phyloP scores from a whole-genome alignment of 2,797 vertebrate species.

The Sylvilagus floridanus region DNA sequence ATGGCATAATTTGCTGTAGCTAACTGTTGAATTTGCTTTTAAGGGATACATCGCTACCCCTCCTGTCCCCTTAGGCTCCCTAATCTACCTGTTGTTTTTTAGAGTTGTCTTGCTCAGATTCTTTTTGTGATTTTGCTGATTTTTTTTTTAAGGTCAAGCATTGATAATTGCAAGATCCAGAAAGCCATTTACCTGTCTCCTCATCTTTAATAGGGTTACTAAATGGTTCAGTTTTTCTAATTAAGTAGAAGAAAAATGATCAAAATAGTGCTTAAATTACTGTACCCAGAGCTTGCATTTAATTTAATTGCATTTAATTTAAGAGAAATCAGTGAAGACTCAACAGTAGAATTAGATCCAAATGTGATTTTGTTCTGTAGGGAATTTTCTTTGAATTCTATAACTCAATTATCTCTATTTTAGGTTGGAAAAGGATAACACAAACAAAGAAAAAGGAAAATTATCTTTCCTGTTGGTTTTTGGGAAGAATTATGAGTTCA shows the following conservation, averaged over 20 bases:
- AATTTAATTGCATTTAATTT: slow-evolving; percentile 72
- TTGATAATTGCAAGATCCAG: slow-evolving; percentile 49
- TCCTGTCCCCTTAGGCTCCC: background rate
- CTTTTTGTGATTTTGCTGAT: slow-evolving; percentile 32
- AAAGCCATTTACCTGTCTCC: slow-evolving; percentile 55
- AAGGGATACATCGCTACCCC: background rate
- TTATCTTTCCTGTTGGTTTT: background rate
- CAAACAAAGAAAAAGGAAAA: background rate
- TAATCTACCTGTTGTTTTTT: slow-evolving; percentile 48
- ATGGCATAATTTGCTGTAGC: background rate
- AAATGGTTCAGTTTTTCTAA: slow-evolving; percentile 67
- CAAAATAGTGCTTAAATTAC: slow-evolving; percentile 72
- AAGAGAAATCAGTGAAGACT: slow-evolving; percentile 35
- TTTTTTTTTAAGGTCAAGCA: slow-evolving; percentile 71
- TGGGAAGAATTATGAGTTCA: slow-evolving; percentile 54
- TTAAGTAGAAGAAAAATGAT: slow-evolving; percentile 68
- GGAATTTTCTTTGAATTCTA: slow-evolving; percentile 66
- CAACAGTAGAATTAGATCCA: slow-evolving; percentile 60
- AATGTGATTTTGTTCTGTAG: slow-evolving; percentile 72
- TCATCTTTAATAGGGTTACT: slow-evolving; percentile 60
- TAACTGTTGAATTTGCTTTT: background rate
- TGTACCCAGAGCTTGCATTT: slow-evolving; percentile 70
- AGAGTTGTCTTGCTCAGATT: slow-evolving; percentile 44
- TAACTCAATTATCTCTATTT: slow-evolving; percentile 76
- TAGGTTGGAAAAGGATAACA: slow-evolving; percentile 54